Evolutionary conservation across 1,140 invertebrate genomes (phyloP).

Genomic region (Teleogryllus occipitalis): DNA sequence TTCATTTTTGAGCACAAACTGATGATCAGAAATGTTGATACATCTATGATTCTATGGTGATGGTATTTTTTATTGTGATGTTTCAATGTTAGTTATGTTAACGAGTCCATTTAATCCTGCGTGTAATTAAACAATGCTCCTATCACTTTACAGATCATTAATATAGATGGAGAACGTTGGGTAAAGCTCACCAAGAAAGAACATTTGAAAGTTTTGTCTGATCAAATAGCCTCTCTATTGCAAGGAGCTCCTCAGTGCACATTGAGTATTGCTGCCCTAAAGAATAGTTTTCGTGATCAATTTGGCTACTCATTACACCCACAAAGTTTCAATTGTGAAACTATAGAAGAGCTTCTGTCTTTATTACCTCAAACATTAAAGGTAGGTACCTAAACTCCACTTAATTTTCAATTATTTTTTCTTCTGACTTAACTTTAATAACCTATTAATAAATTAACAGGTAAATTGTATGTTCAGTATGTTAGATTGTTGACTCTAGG

Average conservation of each 20-base stretch:
- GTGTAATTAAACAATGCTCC: no score
- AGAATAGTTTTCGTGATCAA: constrained; percentile 43
- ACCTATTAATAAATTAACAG: no score
- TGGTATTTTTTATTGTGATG: no score
- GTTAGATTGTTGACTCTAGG: no score
- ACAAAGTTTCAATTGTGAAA: constrained; percentile 43
- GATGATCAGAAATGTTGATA: no score
- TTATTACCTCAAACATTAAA: constrained; percentile 34
- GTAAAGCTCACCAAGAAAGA: constrained; percentile 46
- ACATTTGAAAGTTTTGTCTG: constrained; percentile 44
- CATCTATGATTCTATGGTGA: no score
- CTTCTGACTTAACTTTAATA: no score
- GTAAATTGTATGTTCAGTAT: no score
- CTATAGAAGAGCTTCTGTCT: constrained; percentile 43
- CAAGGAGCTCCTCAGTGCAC: neutral
- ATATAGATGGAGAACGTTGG: constrained; percentile 43
- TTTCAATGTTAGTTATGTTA: neutral
- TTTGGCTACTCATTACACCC: constrained; percentile 52
- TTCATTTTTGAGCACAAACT: no score
- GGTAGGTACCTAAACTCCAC: neutral
- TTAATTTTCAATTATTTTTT: no score
- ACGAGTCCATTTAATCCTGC: no score
- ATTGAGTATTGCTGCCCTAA: constrained; percentile 40
- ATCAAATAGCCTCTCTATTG: constrained; percentile 47
- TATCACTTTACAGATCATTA: neutral